phyloP scores from a whole-genome alignment of 2,797 vertebrate species.

The Typhlichthys subterraneus region DNA sequence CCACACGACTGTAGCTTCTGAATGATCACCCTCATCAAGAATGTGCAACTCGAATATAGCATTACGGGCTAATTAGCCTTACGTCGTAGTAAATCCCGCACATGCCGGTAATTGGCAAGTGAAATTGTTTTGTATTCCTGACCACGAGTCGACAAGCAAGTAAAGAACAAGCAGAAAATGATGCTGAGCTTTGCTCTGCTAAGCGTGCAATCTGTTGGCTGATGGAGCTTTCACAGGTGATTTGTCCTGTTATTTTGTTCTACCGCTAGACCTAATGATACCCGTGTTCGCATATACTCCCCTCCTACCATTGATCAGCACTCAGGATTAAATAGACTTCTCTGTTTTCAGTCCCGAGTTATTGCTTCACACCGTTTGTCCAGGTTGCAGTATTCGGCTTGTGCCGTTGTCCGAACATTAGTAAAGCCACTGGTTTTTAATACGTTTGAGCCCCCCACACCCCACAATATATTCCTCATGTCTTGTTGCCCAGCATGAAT shows the following conservation, averaged over 20 bases:
- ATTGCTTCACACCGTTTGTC: no score
- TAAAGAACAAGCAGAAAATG: constrained; percentile 42
- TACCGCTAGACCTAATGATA: constrained; percentile 37
- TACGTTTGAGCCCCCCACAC: no score
- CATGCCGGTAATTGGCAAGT: constrained; percentile 59
- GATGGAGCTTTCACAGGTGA: constrained; percentile 66
- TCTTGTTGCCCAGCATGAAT: neutral
- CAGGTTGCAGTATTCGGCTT: no score
- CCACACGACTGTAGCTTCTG: constrained; percentile 26
- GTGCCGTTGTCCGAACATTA: no score
- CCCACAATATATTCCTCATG: no score
- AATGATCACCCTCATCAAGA: constrained; percentile 28
- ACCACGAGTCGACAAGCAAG: constrained; percentile 57
- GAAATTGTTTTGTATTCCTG: constrained; percentile 62
- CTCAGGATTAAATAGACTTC: constrained; percentile 8
- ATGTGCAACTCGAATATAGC: constrained; percentile 6
- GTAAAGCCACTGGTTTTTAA: neutral
- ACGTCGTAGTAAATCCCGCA: constrained; percentile 37
- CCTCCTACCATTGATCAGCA: constrained; percentile 26
- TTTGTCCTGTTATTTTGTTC: constrained; percentile 56
- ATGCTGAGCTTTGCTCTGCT: constrained; percentile 55
- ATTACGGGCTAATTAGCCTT: constrained; percentile 38
- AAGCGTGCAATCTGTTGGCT: constrained; percentile 56
- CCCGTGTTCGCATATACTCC: constrained; percentile 19
- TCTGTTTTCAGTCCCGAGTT: no score